A percentile compares a stretch with the other conserved stretches of the same genome.
phyloP scores from a whole-genome alignment of 2,113 vertebrate species.

The Tamias sibiricus region DNA sequence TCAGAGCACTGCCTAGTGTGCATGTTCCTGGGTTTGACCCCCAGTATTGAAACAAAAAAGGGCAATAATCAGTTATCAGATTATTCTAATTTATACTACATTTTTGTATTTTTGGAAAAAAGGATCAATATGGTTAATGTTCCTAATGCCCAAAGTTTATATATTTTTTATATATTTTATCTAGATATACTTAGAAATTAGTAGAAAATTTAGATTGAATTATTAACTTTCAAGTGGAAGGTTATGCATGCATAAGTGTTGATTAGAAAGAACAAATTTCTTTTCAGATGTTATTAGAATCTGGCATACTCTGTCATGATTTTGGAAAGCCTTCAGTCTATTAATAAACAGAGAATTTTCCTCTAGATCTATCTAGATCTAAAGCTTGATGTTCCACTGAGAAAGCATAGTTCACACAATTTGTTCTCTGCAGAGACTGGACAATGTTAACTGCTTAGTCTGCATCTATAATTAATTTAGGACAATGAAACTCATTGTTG shows the following conservation, averaged over 20 bases:
- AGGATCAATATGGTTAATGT: background rate
- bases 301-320: background rate
- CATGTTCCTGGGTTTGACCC: background rate
- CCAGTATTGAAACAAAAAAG: background rate
- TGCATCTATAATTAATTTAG: slow-evolving; percentile 14
- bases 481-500: background rate
- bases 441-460: background rate
- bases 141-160: background rate
- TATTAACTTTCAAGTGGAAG: background rate
- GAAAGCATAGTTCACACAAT: background rate
- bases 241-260: background rate
- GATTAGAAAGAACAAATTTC: slow-evolving; percentile 17
- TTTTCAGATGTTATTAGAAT: background rate
- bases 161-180: no score
- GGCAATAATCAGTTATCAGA: background rate
- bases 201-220: background rate
- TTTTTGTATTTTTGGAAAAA: background rate
- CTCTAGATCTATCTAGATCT: background rate
- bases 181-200: background rate
- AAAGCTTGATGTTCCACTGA: background rate
- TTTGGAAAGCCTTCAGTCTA: background rate
- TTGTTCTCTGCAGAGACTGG: background rate
- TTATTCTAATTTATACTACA: background rate
- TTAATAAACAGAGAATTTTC: background rate
- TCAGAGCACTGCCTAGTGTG: background rate